phyloP scores from a whole-genome alignment of 1,140 invertebrate species.

The Drosophila kohkoa region DNA sequence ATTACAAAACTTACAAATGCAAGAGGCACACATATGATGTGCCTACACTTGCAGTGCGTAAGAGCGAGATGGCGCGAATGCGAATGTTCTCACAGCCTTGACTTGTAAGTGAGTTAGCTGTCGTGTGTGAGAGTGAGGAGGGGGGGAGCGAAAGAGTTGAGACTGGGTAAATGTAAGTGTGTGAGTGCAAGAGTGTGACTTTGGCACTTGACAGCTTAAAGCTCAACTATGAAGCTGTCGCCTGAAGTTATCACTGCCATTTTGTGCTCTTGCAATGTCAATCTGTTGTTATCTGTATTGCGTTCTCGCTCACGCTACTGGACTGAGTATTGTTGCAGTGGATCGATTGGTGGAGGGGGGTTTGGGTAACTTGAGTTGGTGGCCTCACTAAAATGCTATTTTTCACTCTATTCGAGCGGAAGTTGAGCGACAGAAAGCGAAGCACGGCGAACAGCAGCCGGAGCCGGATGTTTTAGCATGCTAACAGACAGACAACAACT shows the following conservation, averaged over 20 bases:
- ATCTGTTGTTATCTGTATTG: constrained; percentile 44
- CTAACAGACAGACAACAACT: constrained; percentile 58
- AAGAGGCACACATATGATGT: constrained; percentile 56
- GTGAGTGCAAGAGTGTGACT: constrained; percentile 27
- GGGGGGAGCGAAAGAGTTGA: constrained; percentile 3
- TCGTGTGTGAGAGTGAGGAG: not conserved
- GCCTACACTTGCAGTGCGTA: not conserved
- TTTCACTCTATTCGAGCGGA: constrained; percentile 81
- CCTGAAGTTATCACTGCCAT: constrained; percentile 2
- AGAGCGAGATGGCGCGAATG: no score
- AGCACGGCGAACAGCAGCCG: constrained; percentile 42
- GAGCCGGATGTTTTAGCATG: constrained; percentile 76
- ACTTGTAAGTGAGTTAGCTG: not conserved
- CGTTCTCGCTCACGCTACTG: constrained; percentile 10
- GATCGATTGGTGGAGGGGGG: constrained; percentile 1
- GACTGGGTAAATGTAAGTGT: no score
- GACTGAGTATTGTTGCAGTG: not conserved
- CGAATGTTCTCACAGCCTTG: not conserved
- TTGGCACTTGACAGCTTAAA: constrained; percentile 54
- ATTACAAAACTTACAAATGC: constrained; percentile 71
- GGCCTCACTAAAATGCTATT: constrained; percentile 77
- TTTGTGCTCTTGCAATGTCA: constrained; percentile 54
- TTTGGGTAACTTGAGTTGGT: constrained; percentile 43
- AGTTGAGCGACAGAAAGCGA: constrained; percentile 71
- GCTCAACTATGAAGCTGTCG: constrained; percentile 23